These are phyloP conservation scores for Coleophora deauratella DNA, from an alignment of 2,888 invertebrate species.

Conservation along the genomic window DNA sequence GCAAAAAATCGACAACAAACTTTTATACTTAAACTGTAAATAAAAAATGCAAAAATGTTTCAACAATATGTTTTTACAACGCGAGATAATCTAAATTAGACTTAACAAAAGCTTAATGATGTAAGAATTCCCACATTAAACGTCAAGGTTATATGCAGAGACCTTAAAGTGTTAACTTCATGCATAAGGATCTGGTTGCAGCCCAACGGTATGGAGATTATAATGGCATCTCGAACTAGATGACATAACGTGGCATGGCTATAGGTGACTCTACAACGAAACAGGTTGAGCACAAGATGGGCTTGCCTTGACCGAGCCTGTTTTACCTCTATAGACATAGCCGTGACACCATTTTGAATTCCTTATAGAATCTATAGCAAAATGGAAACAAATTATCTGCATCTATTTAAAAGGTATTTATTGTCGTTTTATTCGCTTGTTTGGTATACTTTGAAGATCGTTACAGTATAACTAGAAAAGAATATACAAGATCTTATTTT, in stretches of 20 bases:
- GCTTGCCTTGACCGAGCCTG: conserved; percentile 53
- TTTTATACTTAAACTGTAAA: no score
- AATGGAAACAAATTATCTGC: no score
- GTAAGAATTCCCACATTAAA: conserved; percentile 57
- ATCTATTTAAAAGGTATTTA: no score
- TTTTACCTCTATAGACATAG: conserved; percentile 11
- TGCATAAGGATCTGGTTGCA: background rate
- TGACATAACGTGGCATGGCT: conserved; percentile 34
- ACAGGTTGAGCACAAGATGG: conserved; percentile 38
- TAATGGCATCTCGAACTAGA: conserved; percentile 13
- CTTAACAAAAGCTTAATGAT: conserved; percentile 35
- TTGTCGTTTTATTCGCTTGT: no score
- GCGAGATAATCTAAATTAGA: conserved; percentile 48
- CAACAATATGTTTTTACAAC: conserved; percentile 33
- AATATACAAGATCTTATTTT: no score
- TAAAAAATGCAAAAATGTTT: conserved; percentile 12
- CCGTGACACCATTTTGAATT: conserved; percentile 57
- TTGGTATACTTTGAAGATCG: no score
- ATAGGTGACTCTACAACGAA: conserved; percentile 22
- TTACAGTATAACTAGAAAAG: no score
- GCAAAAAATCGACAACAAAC: background rate
- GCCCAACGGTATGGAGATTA: conserved; percentile 2
- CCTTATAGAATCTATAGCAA: conserved; percentile 5
- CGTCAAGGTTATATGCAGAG: conserved; percentile 38
- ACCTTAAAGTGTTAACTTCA: conserved; percentile 6